Conservation (phyloP, 1,140 invertebrate genomes). For the Sitodiplosis mosellana region DNA sequence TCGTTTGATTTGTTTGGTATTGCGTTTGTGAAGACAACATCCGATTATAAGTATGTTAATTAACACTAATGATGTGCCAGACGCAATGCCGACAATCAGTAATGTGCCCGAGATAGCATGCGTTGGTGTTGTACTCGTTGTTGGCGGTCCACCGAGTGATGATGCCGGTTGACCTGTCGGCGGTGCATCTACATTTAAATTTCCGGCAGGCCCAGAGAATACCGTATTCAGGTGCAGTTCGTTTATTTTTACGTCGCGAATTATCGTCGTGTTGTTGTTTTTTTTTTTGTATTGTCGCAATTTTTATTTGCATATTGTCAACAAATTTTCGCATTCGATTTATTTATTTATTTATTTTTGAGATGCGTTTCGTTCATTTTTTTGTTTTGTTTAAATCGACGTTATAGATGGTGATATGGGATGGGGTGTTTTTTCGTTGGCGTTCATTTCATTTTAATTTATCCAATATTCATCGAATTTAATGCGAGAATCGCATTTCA, state of each 20-base stretch:
- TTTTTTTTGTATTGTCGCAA: background rate
- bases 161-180: slow-evolving; percentile 29
- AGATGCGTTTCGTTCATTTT: background rate
- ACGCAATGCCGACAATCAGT: slow-evolving; percentile 50
- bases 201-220: background rate
- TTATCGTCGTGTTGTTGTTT: background rate
- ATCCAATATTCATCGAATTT: too few species aligned
- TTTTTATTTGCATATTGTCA: too few species aligned
- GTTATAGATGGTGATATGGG: too few species aligned
- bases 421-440: too few species aligned
- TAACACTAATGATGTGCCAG: slow-evolving; percentile 48
- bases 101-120: slow-evolving; percentile 42
- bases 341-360: too few species aligned
- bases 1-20: slow-evolving; percentile 50
- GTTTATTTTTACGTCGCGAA: background rate
- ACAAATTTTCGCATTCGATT: too few species aligned
- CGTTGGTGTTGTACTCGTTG: slow-evolving; percentile 21
- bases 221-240: background rate
- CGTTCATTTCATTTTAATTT: too few species aligned
- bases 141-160: slow-evolving; percentile 24
- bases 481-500: too few species aligned
- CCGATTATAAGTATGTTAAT: slow-evolving; percentile 73
- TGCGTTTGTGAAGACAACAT: slow-evolving; percentile 63
- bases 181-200: slow-evolving; percentile 10
- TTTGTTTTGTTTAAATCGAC: too few species aligned